Evolutionary conservation across 1,140 invertebrate species (phyloP).

Genomic region (Micrasema longulum): DNA sequence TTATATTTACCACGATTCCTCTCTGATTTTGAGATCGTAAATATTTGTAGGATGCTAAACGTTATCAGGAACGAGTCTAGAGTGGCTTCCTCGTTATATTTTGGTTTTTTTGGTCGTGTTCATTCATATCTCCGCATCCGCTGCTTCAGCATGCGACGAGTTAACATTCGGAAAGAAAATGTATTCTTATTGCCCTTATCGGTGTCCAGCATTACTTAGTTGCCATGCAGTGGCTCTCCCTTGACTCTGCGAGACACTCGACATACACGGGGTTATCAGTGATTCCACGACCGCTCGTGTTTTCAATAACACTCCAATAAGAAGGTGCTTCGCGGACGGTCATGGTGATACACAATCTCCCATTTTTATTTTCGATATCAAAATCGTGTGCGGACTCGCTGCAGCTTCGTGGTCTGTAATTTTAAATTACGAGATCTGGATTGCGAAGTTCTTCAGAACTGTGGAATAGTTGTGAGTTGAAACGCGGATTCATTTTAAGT

Average conservation of each 20-base stretch:
- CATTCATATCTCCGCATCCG: too few relatives aligned
- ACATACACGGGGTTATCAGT: slow-evolving; percentile 32
- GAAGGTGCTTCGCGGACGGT: slow-evolving; percentile 21
- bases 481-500: slow-evolving; percentile 32
- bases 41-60: slow-evolving; percentile 9
- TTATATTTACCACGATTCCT: slow-evolving; percentile 26
- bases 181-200: too few relatives aligned
- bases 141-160: too few relatives aligned
- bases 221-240: neutral
- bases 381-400: slow-evolving; percentile 46
- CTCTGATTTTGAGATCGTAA: neutral
- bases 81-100: too few relatives aligned
- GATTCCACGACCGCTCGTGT: slow-evolving; percentile 39
- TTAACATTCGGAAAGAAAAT: neutral
- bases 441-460: slow-evolving; percentile 32
- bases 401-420: slow-evolving; percentile 42
- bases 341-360: slow-evolving; percentile 47
- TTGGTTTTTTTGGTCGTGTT: too few relatives aligned
- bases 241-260: neutral
- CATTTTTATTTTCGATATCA: slow-evolving; percentile 46
- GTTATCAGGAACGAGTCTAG: neutral
- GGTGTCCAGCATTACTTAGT: too few relatives aligned
- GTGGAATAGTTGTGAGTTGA: slow-evolving; percentile 36
- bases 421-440: slow-evolving; percentile 51
- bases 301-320: slow-evolving; percentile 35